Conservation (phyloP, 2,113 vertebrate species). For the Mesoclemmys tuberculata region DNA sequence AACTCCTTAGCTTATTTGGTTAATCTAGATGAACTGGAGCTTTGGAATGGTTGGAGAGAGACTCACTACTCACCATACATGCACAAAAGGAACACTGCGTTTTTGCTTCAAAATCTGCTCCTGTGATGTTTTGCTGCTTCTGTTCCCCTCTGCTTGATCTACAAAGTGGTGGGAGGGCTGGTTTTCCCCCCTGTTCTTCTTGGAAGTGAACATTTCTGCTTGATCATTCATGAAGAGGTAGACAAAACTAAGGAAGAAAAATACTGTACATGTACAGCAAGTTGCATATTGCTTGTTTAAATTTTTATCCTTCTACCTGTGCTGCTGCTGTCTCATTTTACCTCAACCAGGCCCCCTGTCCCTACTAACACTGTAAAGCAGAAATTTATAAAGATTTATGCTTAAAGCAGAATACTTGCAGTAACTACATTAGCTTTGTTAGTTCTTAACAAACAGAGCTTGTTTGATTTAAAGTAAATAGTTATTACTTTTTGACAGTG, state of each 20-base stretch:
- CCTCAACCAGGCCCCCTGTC: not conserved
- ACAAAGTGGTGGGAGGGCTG: not conserved
- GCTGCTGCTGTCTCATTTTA: not conserved
- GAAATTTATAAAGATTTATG: not conserved
- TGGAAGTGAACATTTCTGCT: not conserved
- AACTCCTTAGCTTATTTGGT: not conserved
- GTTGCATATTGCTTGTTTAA: not conserved
- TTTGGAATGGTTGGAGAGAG: not conserved
- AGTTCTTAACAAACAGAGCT: not conserved
- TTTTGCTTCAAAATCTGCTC: not conserved
- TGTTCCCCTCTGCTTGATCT: not conserved
- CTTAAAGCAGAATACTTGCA: constrained; percentile 10
- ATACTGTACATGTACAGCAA: not conserved
- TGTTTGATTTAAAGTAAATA: not conserved
- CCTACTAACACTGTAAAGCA: not conserved
- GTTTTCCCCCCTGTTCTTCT: fast-evolving
- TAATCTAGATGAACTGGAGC: not conserved
- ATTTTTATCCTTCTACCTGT: not conserved
- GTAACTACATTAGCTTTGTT: not conserved
- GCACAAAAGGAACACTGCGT: not conserved
- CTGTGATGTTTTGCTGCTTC: not conserved
- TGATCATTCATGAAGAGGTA: not conserved
- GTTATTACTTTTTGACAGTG: not conserved
- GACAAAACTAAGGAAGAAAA: not conserved
- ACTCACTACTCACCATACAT: not conserved